These are phyloP conservation scores for Neosilurus mollespiculum DNA, from an alignment of 2,797 vertebrate genomes.

Conservation along the genomic window DNA sequence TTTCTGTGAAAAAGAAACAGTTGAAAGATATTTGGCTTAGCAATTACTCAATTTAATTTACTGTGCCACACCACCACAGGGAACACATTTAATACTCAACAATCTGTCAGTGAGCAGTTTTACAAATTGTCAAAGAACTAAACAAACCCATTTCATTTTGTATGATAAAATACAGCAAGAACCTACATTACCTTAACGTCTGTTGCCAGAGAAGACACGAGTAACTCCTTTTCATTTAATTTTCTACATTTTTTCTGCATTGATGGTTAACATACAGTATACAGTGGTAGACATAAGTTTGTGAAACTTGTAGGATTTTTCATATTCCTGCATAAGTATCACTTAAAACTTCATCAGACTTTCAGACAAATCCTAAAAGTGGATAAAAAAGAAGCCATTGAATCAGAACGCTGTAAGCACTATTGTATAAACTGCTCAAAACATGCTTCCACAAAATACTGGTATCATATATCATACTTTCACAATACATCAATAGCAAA, in stretches of 20 bases:
- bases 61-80: constrained; percentile 38
- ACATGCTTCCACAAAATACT: not conserved
- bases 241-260: not conserved
- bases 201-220: not conserved
- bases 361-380: no score
- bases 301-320: no score
- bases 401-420: no score
- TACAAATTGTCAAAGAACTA: not conserved
- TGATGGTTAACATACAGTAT: no score
- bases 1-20: constrained; percentile 46
- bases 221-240: not conserved
- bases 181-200: not conserved
- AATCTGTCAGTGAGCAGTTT: not conserved
- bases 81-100: constrained; percentile 31
- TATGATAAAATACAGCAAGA: not conserved
- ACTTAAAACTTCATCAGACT: no score
- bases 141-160: not conserved
- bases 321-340: no score
- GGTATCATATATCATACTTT: no score
- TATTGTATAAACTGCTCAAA: no score
- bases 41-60: constrained; percentile 54
- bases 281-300: no score
- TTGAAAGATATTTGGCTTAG: constrained; percentile 49
- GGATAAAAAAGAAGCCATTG: no score
- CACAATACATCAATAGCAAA: not conserved